Evolutionary conservation across 2,113 vertebrate species (phyloP), one percentile per base, ranked within the genome.

Genomic region (Chionodraco myersi): DNA sequence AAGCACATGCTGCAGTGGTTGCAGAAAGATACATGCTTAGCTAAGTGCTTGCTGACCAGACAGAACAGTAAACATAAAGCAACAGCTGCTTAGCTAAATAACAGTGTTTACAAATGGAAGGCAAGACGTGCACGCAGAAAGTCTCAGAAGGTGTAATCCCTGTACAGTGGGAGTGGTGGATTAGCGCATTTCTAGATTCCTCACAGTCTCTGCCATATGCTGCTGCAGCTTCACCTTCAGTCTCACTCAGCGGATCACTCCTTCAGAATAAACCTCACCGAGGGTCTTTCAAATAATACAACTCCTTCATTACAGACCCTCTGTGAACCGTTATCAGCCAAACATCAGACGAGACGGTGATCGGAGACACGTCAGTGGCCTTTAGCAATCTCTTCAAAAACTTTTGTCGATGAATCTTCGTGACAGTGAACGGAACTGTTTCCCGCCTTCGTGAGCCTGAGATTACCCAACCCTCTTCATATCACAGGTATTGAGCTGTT

Each of bases 401-500:
- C 57, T 68, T 83, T 6, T 16, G 21, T n/a, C 0, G 11, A 72
- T 83, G 65, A 56, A 65, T 76, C 53, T 69, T 78, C 30, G 64
- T 78, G 63, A 86, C 59, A 54, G 73, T 59, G 65, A 75, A 72
- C 44, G 3, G 26, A 83, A 41, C 72, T 18, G 48, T 87, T 75
- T 69, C 53, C 72, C 44, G 73, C 65, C 79, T 60, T 59, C 52
- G 77, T 9, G 1, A 77, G 58, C 73, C 76, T 53, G 65, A 70
- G 83, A 69, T 87, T 82, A 74, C 45, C 36, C 52, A 62, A 70
- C 85, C 36, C 79, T 87, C 83, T 88, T 86, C 80, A 78, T 72
- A 81, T 44, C 34, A 13, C 84, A 86, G 66, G 81, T 89, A 86
- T 87, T 88, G 87, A 91, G 92, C 85, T 82, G 89, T 89, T 90